Percentiles rank a stretch among this genome's conserved stretches.
phyloP scores from a whole-genome alignment of 2,797 vertebrate genomes.

The Eulemur mongoz region DNA sequence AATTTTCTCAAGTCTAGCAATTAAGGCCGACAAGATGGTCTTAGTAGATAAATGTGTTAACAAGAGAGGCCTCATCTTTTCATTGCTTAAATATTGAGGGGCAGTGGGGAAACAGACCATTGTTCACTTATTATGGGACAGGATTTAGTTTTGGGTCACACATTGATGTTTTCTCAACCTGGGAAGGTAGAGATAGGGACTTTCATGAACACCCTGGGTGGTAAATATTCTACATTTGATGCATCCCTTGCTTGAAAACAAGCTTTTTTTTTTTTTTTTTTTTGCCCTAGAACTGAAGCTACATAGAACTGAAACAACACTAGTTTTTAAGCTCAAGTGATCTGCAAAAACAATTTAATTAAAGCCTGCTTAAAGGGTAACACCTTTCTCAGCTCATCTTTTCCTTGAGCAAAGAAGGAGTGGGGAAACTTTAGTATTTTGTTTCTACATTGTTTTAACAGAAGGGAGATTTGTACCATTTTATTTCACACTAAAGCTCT shows the following conservation, averaged over 20 bases:
- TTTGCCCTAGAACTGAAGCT: too few relatives aligned
- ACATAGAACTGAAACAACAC: neutral
- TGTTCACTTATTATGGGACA: neutral
- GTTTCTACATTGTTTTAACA: neutral
- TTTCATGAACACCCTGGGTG: neutral
- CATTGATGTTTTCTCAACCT: neutral
- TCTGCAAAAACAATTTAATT: neutral
- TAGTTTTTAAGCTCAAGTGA: neutral
- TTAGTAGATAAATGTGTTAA: neutral
- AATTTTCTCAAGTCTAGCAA: neutral
- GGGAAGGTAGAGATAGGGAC: neutral
- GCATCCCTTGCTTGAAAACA: neutral
- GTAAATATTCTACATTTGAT: neutral
- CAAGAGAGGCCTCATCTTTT: neutral
- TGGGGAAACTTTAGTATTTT: neutral
- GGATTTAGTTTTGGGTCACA: neutral
- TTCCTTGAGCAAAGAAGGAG: neutral
- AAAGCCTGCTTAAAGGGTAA: neutral
- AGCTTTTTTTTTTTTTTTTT: neutral
- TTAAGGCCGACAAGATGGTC: neutral
- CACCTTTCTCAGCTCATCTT: neutral
- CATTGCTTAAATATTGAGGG: neutral
- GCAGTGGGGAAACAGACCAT: neutral
- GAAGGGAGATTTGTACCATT: neutral
- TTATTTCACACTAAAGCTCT: neutral